Conservation (phyloP, 2,888 invertebrate genomes). For the Eilema griseolum region DNA sequence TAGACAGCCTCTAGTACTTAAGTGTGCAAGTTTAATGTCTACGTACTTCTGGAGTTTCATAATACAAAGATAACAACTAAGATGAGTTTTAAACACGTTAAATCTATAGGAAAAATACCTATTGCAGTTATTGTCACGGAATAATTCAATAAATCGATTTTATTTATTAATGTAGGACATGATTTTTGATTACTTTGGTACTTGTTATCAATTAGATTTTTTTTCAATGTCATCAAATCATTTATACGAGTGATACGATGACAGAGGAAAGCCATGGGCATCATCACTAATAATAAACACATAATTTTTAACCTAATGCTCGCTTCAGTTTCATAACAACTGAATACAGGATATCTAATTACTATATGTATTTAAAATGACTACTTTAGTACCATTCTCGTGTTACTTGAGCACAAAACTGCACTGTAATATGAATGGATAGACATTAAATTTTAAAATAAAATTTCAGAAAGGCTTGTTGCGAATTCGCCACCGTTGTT, state of each 20-base stretch:
- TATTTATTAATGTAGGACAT: background rate
- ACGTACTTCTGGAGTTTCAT: background rate
- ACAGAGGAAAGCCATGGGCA: background rate
- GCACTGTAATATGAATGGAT: background rate
- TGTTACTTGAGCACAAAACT: background rate
- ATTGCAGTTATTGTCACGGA: background rate
- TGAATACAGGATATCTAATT: background rate
- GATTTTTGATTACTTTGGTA: too few relatives aligned
- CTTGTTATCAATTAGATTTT: too few relatives aligned
- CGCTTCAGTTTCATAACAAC: background rate
- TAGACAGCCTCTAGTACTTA: conserved; percentile 27
- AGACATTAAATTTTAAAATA: too few relatives aligned
- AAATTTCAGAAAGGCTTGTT: background rate
- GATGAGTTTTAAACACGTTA: background rate
- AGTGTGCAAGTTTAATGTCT: background rate
- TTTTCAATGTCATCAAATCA: too few relatives aligned
- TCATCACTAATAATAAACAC: background rate
- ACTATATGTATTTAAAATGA: background rate
- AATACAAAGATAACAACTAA: background rate
- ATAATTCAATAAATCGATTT: background rate
- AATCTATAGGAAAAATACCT: background rate
- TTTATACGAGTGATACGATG: background rate
- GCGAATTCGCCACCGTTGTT: conserved; percentile 2
- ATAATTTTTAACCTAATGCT: background rate
- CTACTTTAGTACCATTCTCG: too few relatives aligned